Evolutionary conservation across 2,797 vertebrate species (phyloP), one percentile per base, ranked within the genome.

Genomic region (Takifugu ocellatus): DNA sequence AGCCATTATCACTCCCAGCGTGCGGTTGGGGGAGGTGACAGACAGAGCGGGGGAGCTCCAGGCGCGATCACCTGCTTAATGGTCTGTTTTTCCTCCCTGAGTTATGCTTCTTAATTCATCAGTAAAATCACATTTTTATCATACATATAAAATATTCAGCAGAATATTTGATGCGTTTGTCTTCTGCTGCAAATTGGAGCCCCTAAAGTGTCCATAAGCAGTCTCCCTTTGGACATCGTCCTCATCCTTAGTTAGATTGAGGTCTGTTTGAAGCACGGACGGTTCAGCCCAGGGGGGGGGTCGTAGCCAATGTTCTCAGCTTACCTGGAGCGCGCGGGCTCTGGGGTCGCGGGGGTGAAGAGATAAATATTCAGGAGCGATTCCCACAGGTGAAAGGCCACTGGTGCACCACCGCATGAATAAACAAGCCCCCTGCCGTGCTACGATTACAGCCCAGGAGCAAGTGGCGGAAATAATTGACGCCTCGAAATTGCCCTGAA

Each of bases 341-440:
- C 46, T 61, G 71, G 42, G 47, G 44, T 24, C 5, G 43, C 5
- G 75, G 86, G 61, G 54, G 72, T 79, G 74, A 63, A 39, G 33
- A 77, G 78, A 87, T 87, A 89, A 86, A 90, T 87, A 90, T 87
- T 91, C 84, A 84, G 69, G 81, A 88, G 89, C 78, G 70, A 84
- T 52, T 61, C 70, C 61, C 39, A 56, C 69, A 82, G 82, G 85
- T 86, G 88, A 90, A 81, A 91, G 86, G 86, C 64, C 74, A 42
- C 65, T 74, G 84, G 86, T 56, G 68, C 77, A 83, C 88, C 83
- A 87, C 82, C 56, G 71, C 87, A 87, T 90, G 89, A 91, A 93
- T 91, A 90, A 92, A 91, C 89, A 92, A 89, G 8, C 77, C 79
- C 85, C 75, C 77, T 74, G 72, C 79, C 77, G 68, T 44, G 53